Base-by-base conservation (phyloP, 1,140 invertebrate species). In the Brachionus paranguensis region DNA sequence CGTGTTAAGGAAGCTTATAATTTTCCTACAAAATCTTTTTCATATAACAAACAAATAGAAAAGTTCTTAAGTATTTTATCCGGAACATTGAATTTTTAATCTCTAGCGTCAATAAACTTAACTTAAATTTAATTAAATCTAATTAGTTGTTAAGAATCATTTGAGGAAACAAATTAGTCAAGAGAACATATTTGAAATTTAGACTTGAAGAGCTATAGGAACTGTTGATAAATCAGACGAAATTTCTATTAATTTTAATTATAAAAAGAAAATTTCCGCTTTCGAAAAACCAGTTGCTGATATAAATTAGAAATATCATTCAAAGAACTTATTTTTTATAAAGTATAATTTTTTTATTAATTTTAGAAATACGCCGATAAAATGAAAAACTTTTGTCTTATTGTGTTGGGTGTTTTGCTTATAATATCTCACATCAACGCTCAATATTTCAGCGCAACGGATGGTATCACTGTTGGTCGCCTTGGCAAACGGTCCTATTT, bases 401-500 rank as follows among this genome's bases (percentile, higher is more conserved):
- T 53, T 50, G 43, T 64, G 20, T 12, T 81, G 5, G 20, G 29
- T 27, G 4, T 47, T 17, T 10, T 81, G 2, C 43, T 37, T 43
- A 37, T 81, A 47, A 14, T 81, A 68, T 11, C 10, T 68, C 29
- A 81, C 12, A 20, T 68, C 3, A 64, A 68, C n/a, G 78, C 78
- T 29, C 78, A 81, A 27, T 81, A 81, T 47, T 81, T 81, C 60
- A 81, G 78, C 29, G 41, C 53, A 29, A n/a, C 53, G n/a, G 78
- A 81, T 60, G 78, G 78, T 14, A 68, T 68, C 10, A 81, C 78
- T 10, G 78, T 81, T 17, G 41, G 53, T 41, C 78, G 78, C 20
- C 53, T 81, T 7, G 78, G 78, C 10, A 81, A 81, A 81, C 20
- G 78, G 17, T 64, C 78, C 7, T 68, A 64, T 20, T 64, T 81